These are phyloP conservation scores for Fissipunctia ypsillon DNA, from an alignment of 2,888 invertebrate species.

Conservation along the genomic window DNA sequence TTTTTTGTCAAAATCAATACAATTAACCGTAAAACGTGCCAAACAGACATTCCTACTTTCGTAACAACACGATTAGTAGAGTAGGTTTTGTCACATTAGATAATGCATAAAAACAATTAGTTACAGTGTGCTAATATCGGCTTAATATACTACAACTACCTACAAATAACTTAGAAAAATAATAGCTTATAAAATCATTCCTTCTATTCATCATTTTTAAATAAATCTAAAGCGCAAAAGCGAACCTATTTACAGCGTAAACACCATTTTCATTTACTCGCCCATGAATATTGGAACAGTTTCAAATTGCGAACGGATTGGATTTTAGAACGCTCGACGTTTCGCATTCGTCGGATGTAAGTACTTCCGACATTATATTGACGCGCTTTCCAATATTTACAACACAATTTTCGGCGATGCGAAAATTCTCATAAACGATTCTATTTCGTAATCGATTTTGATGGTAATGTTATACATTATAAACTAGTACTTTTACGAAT, in stretches of 20 bases:
- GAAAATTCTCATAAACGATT: constrained; percentile 7
- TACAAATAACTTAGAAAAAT: not conserved
- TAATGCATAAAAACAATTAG: constrained; percentile 13
- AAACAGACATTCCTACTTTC: constrained; percentile 13
- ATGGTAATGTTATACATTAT: constrained; percentile 17
- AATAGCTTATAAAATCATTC: not conserved
- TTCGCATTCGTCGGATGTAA: constrained; percentile 52
- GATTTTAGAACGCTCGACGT: constrained; percentile 31
- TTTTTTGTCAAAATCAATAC: not conserved
- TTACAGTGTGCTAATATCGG: not conserved
- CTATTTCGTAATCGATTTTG: constrained; percentile 24
- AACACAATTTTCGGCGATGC: constrained; percentile 40
- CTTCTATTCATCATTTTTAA: not conserved
- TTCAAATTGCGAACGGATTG: constrained; percentile 53
- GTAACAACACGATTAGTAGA: constrained; percentile 5
- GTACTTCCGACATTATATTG: constrained; percentile 49
- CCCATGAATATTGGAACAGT: constrained; percentile 49
- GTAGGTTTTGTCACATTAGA: constrained; percentile 9
- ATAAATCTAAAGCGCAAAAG: not conserved
- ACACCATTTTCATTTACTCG: constrained; percentile 38
- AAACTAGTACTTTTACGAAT: constrained; percentile 18
- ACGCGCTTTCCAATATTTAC: constrained; percentile 56
- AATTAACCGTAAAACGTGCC: constrained; percentile 8
- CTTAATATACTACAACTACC: not conserved
- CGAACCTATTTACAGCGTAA: constrained; percentile 19